These are phyloP conservation scores for Phymorhynchus buccinoides DNA, from an alignment of 1,140 invertebrate species.

Conservation along the genomic window DNA sequence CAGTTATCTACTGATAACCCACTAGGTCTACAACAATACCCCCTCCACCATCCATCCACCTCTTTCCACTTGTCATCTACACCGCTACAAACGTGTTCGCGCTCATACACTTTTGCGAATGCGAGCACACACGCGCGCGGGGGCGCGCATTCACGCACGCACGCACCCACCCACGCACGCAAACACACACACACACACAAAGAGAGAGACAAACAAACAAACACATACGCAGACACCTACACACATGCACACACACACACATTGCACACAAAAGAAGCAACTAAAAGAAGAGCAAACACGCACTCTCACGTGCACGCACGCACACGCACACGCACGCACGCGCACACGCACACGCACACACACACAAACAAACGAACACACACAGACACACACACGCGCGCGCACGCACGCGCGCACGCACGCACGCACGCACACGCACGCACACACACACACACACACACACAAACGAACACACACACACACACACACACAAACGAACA, in stretches of 20 bases:
- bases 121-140: no score
- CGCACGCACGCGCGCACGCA: background rate
- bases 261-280: no score
- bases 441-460: background rate
- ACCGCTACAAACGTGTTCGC: background rate
- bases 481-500: background rate
- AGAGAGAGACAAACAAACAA: background rate
- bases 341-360: background rate
- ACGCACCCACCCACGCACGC: no score
- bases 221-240: background rate
- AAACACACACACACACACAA: background rate
- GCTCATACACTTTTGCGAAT: no score
- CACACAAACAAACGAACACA: background rate
- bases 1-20: no score
- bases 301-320: background rate
- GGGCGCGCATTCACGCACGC: no score
- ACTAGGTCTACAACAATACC: no score
- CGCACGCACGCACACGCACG: background rate
- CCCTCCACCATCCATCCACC: no score
- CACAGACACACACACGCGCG: background rate
- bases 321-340: background rate
- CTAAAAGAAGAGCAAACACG: no score
- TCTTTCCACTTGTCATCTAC: no score
- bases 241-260: background rate
- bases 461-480: background rate